Evolutionary conservation across 2,888 invertebrate genomes (phyloP).

Genomic region (Brenthis daphne): DNA sequence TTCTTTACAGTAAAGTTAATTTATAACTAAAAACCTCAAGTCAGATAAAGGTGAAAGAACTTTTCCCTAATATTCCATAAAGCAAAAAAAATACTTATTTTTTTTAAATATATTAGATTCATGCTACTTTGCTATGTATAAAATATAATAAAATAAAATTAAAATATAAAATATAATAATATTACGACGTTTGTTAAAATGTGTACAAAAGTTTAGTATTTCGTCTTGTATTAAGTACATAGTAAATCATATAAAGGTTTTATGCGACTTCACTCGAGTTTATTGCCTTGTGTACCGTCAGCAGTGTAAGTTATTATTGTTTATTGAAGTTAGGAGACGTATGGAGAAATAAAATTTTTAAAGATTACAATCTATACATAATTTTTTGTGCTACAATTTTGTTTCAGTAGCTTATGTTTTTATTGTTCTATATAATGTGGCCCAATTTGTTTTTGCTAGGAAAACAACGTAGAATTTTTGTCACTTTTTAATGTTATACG

Average conservation of each 20-base stretch:
- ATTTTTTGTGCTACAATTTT: too few species aligned
- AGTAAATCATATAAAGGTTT: conserved; percentile 76
- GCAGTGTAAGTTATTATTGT: conserved; percentile 15
- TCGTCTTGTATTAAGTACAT: conserved; percentile 69
- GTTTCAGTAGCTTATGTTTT: too few species aligned
- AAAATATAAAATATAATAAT: neutral
- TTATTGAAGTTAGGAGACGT: neutral
- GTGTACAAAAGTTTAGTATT: conserved; percentile 43
- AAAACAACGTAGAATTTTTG: too few species aligned
- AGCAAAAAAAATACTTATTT: too few species aligned
- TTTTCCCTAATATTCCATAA: too few species aligned
- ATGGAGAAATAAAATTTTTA: neutral
- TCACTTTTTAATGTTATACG: too few species aligned
- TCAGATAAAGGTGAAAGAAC: too few species aligned
- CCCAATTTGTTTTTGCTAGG: too few species aligned
- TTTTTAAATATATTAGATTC: neutral
- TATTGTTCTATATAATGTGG: too few species aligned
- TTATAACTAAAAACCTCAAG: too few species aligned
- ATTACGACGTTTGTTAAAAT: conserved; percentile 12
- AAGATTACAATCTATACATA: too few species aligned
- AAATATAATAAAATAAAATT: conserved; percentile 1
- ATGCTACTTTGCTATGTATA: neutral
- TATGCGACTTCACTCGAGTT: conserved; percentile 58
- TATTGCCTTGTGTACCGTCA: conserved; percentile 34
- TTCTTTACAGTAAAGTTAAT: too few species aligned